Evolutionary conservation across 2,113 vertebrate species (phyloP).

Genomic region (Limnothrissa miodon): DNA sequence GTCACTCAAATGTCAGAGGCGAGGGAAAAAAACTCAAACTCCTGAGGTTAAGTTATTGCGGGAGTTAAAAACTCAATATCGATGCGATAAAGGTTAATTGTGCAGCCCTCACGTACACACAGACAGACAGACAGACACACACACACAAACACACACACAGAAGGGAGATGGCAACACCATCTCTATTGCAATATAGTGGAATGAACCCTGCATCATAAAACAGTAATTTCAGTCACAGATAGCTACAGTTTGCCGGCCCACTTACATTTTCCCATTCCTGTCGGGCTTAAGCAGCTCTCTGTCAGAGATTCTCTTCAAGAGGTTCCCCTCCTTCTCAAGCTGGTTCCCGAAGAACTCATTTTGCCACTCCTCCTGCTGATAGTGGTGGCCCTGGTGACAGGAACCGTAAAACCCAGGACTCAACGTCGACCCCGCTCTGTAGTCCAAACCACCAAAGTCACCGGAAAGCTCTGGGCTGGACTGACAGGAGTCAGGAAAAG

Average conservation of each 20-base stretch:
- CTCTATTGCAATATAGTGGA: not conserved
- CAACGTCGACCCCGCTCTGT: not conserved
- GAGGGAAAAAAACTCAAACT: no score
- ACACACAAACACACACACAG: no score
- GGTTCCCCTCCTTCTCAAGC: conserved; percentile 68
- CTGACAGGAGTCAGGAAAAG: conserved; percentile 35
- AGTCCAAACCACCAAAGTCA: not conserved
- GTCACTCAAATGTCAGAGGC: no score
- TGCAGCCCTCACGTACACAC: no score
- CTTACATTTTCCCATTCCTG: conserved; percentile 70
- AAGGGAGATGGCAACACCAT: not conserved
- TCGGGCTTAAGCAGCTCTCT: conserved; percentile 65
- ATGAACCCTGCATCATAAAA: not conserved
- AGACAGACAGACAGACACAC: no score
- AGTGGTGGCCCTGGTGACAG: not conserved
- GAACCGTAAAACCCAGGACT: not conserved
- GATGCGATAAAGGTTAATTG: no score
- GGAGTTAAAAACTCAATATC: no score
- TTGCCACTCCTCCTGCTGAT: conserved; percentile 44
- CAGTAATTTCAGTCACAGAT: not conserved
- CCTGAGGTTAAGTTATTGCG: no score
- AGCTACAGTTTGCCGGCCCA: not conserved
- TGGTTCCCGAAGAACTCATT: conserved; percentile 72
- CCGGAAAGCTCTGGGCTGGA: conserved; percentile 17
- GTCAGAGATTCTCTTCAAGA: conserved; percentile 58